These are phyloP conservation scores for Phthorimaea operculella DNA, from an alignment of 1,140 invertebrate genomes.

Conservation along the genomic window DNA sequence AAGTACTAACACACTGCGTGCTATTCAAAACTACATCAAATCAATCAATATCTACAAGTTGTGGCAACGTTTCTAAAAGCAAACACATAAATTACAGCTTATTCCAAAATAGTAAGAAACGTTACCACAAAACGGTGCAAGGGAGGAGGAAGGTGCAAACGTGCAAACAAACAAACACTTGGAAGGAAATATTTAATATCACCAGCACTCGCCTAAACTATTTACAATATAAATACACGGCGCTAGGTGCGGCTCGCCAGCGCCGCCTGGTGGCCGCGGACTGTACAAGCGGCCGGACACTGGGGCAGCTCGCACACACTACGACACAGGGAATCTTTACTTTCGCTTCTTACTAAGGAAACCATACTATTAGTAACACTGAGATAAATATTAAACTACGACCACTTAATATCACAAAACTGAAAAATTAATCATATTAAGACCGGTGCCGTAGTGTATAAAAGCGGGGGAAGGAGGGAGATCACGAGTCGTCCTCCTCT, in stretches of 20 bases:
- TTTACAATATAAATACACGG: conserved; percentile 61
- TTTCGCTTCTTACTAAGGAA: too few relatives aligned
- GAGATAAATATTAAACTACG: too few relatives aligned
- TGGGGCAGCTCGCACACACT: conserved; percentile 3
- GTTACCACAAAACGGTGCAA: neutral
- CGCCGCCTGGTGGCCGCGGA: conserved; percentile 21
- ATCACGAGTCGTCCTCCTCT: conserved; percentile 56
- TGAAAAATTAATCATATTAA: neutral
- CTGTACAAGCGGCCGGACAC: conserved; percentile 30
- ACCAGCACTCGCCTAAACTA: conserved; percentile 59
- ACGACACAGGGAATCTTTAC: neutral
- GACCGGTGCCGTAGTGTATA: conserved; percentile 9
- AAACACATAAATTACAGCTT: neutral
- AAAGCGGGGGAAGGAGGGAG: conserved; percentile 10
- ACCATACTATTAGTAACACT: too few relatives aligned
- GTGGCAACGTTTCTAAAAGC: neutral
- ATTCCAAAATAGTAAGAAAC: neutral
- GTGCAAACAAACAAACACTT: conserved; percentile 40
- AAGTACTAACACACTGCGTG: too few relatives aligned
- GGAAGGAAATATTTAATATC: conserved; percentile 51
- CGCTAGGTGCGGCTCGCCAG: conserved; percentile 10
- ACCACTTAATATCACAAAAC: too few relatives aligned
- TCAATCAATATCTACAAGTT: neutral
- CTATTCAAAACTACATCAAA: neutral
- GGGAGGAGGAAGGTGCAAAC: conserved; percentile 17